Evolutionary conservation across 2,113 vertebrate species (phyloP), one percentile per base, ranked within the genome.

Genomic region (Lagenorhynchus albirostris): DNA sequence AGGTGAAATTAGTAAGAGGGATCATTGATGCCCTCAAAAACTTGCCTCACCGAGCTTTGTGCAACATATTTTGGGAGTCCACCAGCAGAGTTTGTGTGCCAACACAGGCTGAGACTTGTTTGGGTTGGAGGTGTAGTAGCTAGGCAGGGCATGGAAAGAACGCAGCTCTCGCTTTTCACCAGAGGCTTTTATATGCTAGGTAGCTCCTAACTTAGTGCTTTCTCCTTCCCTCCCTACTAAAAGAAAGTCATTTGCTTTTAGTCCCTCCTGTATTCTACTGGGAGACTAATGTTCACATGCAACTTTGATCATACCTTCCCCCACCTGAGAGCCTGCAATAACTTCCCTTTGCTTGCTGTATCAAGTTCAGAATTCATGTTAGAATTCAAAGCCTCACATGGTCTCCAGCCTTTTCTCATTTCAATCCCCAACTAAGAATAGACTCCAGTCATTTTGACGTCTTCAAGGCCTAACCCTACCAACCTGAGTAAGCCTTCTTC

Each of bases 31-130:
- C 71, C 79, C 89, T 94, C 29, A 58, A 68, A 93, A 94, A 67
- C 73, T 84, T 94, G 86, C 86, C 91, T 74, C 21, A 33, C 68
- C 13, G 44, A 94, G 83, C 83, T 76, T 91, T 80, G 73, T 76
- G 65, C 91, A 90, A 5, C 8, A 1, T 93, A 26, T 33, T 86
- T 77, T 88, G 47, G 86, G 92, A 96, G 86, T 93, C 91, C 33
- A 82, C 85, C 62, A 63, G 71, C 15, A 0, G 36, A 31, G 82
- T 81, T 67, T 67, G 58, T 83, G 68, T 92, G 83, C 92, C 90
- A 95, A 97, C 97, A 89, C 83, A 13, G 53, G 96, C 79, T 29
- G 60, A 89, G 89, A 80, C 97, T 81, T 95, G 96, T 93, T 88
- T 36, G 77, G 11, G 47, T 17, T 11, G 71, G 77, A 41, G 44